A percentile compares a stretch with the other conserved stretches of the same genome.
Evolutionary conservation across 2,888 invertebrate species (phyloP).

Genomic region (Microctonus aethiopoides): DNA sequence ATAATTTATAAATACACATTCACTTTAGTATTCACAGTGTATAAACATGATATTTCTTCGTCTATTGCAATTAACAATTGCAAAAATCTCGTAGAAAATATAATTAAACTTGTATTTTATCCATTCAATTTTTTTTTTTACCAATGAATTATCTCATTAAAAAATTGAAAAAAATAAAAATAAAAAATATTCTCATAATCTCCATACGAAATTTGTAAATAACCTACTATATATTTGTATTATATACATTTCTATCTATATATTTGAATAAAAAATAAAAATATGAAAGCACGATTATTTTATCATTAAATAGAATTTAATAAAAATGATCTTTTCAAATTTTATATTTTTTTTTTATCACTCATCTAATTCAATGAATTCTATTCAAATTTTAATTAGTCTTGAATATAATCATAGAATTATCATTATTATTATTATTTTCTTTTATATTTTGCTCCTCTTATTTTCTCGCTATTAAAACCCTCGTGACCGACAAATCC

Average conservation of each 20-base stretch:
- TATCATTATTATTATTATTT: background rate
- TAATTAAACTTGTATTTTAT: background rate
- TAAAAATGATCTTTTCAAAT: no score
- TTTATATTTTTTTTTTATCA: slow-evolving; percentile 18
- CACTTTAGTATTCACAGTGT: no score
- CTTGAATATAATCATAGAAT: background rate
- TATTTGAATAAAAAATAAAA: no score
- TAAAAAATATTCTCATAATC: slow-evolving; percentile 41
- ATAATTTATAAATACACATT: no score
- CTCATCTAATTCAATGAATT: slow-evolving; percentile 12
- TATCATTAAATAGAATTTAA: no score
- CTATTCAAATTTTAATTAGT: background rate
- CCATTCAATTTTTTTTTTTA: background rate
- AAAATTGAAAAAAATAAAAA: slow-evolving; percentile 31
- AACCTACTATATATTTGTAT: background rate
- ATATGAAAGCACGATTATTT: no score
- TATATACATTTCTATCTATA: no score
- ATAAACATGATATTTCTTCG: background rate
- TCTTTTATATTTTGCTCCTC: background rate
- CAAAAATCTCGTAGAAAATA: background rate
- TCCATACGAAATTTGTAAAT: slow-evolving; percentile 31
- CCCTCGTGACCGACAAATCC: slow-evolving; percentile 21
- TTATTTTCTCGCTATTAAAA: background rate
- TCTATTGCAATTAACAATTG: background rate
- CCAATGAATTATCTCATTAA: slow-evolving; percentile 37